These are phyloP conservation scores for Petroica traversi DNA, from an alignment of 2,113 vertebrate genomes.

Conservation along the genomic window DNA sequence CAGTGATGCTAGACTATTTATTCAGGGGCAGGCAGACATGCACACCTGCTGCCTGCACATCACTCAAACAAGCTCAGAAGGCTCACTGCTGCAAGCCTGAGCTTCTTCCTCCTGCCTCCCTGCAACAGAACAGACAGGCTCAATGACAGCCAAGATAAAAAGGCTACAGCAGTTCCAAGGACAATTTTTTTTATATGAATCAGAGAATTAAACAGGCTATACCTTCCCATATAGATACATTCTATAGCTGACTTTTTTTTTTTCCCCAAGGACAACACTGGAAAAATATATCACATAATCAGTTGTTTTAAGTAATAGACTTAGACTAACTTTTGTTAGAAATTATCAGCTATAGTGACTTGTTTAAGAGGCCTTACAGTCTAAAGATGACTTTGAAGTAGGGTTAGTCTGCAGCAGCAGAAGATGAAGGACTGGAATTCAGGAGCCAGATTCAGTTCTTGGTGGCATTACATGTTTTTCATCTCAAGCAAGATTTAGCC, in stretches of 20 bases:
- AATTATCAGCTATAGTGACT: background rate
- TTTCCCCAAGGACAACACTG: background rate
- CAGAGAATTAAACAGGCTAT: background rate
- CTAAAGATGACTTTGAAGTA: background rate
- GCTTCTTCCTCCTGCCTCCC: background rate
- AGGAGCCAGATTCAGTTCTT: background rate
- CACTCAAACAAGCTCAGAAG: background rate
- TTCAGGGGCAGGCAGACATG: background rate
- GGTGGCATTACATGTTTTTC: background rate
- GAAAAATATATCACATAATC: background rate
- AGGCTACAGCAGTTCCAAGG: background rate
- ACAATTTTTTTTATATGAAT: background rate
- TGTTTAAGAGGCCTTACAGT: background rate
- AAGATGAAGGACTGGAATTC: background rate
- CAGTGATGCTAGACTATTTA: background rate
- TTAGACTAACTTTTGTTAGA: background rate
- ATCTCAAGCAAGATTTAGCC: background rate
- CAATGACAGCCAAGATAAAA: background rate
- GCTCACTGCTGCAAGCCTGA: background rate
- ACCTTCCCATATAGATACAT: background rate
- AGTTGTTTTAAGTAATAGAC: background rate
- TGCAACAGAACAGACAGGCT: background rate
- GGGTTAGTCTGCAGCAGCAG: background rate
- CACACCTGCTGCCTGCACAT: background rate
- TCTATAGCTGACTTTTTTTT: background rate